Base-by-base conservation (phyloP, 1,140 invertebrate genomes). In the Lerema accius region DNA sequence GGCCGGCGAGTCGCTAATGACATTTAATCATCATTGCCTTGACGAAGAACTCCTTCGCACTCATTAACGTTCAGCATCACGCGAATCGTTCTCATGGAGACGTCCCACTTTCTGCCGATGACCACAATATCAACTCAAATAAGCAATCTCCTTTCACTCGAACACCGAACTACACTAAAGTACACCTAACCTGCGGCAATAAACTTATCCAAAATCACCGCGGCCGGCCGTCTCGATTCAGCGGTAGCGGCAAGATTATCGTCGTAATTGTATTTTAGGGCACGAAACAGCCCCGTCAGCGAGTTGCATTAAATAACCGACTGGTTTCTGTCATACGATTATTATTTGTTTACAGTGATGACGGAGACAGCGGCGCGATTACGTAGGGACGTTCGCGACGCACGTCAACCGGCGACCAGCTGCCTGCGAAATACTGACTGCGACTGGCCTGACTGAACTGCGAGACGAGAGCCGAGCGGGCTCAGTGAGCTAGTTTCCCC, bases 141-240 rank as follows among this genome's bases (percentile, higher is more conserved):
- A 78, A 74, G 28, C 72, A 60, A 71, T 64, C 71, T 83, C 79
- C 86, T 89, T 89, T 89, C 86, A 89, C 86, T 81, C 74, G 76
- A 78, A 71, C 76, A 74, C 69, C 62, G 71, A 72, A 71, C 67
- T 46, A 66, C 69, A 76, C 71, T 71, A 69, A 80, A 80, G 76
- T 74, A 80, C 69, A 76, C 71, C 76, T 71, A 76, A 82, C 77
- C 73, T 77, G 69, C 67, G 46, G 66, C 60, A 73, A 75, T 71
- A 74, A 71, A 69, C 67, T 71, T 68, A 58, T 74, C 63, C 63
- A 74, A 84, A 84, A 75, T 84, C 84, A 82, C 66, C 56, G 72
- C 65, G 71, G 65, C 67, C 82, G 82, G 76, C 66, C 67, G 65
- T 55, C 73, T 84, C 76, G 84, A 82, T 83, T 79, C 56, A 13